Percentiles rank a stretch among this genome's conserved stretches.
Conservation (phyloP, 2,113 vertebrate species). For the Epinephelus moara region DNA sequence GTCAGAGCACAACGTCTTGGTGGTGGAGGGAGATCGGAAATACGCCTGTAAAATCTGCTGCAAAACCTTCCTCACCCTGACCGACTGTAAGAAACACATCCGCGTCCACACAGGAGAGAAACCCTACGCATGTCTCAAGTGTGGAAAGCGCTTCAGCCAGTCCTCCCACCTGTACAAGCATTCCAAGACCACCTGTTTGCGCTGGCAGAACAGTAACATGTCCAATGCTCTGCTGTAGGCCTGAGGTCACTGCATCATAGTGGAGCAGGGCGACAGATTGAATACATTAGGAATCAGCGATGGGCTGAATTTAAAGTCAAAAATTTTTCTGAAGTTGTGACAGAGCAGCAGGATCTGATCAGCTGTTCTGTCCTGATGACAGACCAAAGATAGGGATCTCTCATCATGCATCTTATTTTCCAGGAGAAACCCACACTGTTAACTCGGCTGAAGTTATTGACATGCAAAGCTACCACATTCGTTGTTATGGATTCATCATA, state of each 20-base stretch:
- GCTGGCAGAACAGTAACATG: constrained; percentile 97
- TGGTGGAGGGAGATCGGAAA: constrained; percentile 96
- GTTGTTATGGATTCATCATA: background rate
- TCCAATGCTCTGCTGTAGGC: constrained; percentile 90
- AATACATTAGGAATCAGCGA: background rate
- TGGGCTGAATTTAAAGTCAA: background rate
- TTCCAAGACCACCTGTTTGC: constrained; percentile 96
- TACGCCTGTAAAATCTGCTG: constrained; percentile 99
- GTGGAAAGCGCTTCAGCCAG: constrained; percentile 97
- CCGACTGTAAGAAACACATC: constrained; percentile 99
- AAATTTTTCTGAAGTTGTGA: constrained; percentile 12
- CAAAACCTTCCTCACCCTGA: constrained; percentile 97
- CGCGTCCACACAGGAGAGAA: constrained; percentile 97
- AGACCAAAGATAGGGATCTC: constrained; percentile 56
- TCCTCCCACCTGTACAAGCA: constrained; percentile 98
- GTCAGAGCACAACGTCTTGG: constrained; percentile 97
- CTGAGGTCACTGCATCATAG: background rate
- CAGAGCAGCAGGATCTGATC: constrained; percentile 1
- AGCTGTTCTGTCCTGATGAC: constrained; percentile 37
- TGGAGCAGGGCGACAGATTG: background rate
- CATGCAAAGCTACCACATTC: background rate
- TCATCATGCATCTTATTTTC: background rate
- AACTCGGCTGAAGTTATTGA: background rate
- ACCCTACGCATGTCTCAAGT: constrained; percentile 97
- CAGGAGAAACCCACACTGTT: background rate